Conservation (phyloP, 2,888 invertebrate species). For the Malachius bipustulatus region DNA sequence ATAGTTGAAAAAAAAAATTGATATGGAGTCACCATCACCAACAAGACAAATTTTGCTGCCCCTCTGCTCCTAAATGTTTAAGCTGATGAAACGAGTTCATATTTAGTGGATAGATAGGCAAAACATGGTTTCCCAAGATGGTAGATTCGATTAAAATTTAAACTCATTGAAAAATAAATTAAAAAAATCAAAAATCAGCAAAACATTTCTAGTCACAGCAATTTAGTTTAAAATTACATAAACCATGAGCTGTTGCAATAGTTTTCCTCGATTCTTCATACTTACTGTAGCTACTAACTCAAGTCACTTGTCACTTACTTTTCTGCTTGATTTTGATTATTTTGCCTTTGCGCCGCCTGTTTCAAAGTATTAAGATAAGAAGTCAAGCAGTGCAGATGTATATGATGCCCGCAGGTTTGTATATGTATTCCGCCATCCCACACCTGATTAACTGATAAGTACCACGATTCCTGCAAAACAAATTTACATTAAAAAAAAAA, state of each 20-base stretch:
- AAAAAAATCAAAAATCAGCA: conserved; percentile 11
- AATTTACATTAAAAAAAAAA: conserved; percentile 6
- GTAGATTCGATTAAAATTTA: no score
- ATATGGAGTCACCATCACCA: no score
- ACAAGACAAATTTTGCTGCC: no score
- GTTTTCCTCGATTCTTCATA: no score
- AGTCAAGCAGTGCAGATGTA: conserved; percentile 88
- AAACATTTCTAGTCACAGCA: no score
- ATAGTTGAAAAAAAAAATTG: no score
- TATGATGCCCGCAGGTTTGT: conserved; percentile 92
- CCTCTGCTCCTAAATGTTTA: no score
- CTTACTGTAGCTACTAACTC: not conserved
- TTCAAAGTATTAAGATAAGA: conserved; percentile 80
- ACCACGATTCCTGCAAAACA: conserved; percentile 56
- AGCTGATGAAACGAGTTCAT: no score
- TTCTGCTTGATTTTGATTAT: conserved; percentile 59
- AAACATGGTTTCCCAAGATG: no score
- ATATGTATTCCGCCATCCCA: conserved; percentile 90
- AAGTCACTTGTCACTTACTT: conserved; percentile 37
- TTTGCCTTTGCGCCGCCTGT: conserved; percentile 63
- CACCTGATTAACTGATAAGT: conserved; percentile 65
- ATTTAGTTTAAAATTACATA: no score
- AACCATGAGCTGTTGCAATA: no score
- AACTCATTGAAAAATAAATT: conserved; percentile 3
- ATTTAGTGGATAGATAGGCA: no score